These are phyloP conservation scores for Empidonax traillii DNA, from an alignment of 2,113 vertebrate genomes.

Conservation along the genomic window DNA sequence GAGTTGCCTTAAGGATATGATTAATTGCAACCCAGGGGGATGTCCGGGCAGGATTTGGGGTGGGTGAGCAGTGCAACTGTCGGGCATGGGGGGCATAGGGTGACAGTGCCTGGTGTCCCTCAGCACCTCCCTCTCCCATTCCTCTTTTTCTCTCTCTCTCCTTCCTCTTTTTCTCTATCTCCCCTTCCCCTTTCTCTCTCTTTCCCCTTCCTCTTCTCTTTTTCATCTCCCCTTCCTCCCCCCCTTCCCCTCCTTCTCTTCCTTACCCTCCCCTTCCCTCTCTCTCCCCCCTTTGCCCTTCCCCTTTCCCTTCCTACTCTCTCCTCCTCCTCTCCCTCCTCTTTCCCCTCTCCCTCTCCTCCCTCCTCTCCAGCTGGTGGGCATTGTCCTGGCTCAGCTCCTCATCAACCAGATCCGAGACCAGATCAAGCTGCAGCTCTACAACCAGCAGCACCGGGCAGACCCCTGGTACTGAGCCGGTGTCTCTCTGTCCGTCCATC, in stretches of 20 bases:
- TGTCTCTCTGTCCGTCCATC: accelerated
- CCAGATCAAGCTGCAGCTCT: conserved; percentile 88
- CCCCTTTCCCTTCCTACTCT: too few species aligned
- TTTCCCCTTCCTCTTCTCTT: too few species aligned
- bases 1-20: accelerated
- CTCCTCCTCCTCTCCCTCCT: too few species aligned
- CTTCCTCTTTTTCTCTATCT: background rate
- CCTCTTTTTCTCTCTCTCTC: too few species aligned
- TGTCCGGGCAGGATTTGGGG: background rate
- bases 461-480: conserved; percentile 83
- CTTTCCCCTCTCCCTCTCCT: background rate
- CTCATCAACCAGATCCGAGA: conserved; percentile 91
- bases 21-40: background rate
- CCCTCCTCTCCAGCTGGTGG: conserved; percentile 81
- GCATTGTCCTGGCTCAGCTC: conserved; percentile 90
- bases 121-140: accelerated
- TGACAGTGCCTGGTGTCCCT: background rate
- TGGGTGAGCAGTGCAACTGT: background rate
- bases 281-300: background rate
- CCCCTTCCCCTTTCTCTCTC: background rate
- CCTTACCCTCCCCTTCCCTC: too few species aligned
- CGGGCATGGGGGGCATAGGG: accelerated
- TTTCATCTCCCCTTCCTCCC: background rate
- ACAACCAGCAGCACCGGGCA: conserved; percentile 81
- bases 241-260: background rate